These are phyloP conservation scores for Nemoura dubitans DNA, from an alignment of 2,888 invertebrate genomes.

Conservation along the genomic window DNA sequence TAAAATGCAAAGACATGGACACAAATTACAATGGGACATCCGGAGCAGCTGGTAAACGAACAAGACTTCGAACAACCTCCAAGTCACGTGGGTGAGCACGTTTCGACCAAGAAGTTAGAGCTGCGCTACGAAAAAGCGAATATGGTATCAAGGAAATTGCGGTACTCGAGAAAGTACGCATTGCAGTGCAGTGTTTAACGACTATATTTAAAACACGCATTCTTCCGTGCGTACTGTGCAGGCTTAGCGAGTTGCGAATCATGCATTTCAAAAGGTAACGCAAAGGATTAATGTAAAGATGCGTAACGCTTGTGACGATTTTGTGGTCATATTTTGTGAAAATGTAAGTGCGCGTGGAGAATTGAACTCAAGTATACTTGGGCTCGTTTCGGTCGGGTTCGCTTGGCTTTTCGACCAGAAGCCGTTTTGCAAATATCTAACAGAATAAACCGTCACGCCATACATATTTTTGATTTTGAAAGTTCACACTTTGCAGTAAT, in stretches of 20 bases:
- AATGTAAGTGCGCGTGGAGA: neutral
- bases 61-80: too few species aligned
- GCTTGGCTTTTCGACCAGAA: neutral
- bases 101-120: neutral
- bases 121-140: neutral
- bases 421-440: neutral
- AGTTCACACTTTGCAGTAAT: neutral
- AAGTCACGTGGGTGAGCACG: neutral
- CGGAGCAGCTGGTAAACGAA: neutral
- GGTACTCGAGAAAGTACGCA: neutral
- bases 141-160: neutral
- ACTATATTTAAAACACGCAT: too few species aligned
- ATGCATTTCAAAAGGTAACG: neutral
- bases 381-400: neutral
- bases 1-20: neutral
- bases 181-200: too few species aligned
- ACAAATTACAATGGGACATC: neutral
- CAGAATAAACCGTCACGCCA: neutral
- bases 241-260: too few species aligned
- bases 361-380: neutral
- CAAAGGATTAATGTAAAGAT: neutral
- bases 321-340: neutral
- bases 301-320: neutral
- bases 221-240: too few species aligned
- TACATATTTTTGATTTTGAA: neutral